Percentiles rank a stretch among this genome's conserved stretches.
Conservation (phyloP, 2,797 vertebrate genomes). For the Gallinago stenura region DNA sequence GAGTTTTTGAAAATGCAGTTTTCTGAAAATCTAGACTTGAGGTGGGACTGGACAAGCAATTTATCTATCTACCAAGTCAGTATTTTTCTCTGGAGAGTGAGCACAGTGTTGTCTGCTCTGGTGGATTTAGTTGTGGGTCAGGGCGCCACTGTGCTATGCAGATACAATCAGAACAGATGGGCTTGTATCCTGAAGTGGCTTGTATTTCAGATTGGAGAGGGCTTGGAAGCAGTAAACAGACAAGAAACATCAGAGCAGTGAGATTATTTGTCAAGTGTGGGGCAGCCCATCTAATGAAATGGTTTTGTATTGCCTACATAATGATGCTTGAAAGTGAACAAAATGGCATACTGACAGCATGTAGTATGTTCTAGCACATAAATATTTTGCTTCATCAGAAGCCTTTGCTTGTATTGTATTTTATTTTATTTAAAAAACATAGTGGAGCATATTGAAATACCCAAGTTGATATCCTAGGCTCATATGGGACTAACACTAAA, state of each 20-base stretch:
- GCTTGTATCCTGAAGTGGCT: not conserved
- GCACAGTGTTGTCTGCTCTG: not conserved
- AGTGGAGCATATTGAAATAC: rapidly evolving
- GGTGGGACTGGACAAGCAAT: not conserved
- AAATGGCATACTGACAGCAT: not conserved
- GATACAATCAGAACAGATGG: not conserved
- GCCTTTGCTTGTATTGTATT: not conserved
- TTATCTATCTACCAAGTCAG: not conserved
- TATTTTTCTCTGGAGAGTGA: not conserved
- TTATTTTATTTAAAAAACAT: not conserved
- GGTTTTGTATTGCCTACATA: not conserved
- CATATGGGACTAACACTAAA: not conserved
- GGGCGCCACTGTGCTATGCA: rapidly evolving
- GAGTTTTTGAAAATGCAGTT: not conserved
- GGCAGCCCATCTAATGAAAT: not conserved
- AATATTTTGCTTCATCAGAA: not conserved
- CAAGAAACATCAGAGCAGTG: not conserved
- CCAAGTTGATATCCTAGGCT: not conserved
- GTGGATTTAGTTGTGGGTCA: rapidly evolving
- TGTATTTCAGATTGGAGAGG: not conserved
- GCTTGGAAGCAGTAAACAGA: not conserved
- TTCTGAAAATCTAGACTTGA: not conserved
- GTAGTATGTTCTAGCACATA: not conserved
- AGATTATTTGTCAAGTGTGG: not conserved
- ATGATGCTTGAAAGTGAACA: not conserved